phyloP scores from a whole-genome alignment of 2,888 invertebrate species.

The Venusia cambrica region DNA sequence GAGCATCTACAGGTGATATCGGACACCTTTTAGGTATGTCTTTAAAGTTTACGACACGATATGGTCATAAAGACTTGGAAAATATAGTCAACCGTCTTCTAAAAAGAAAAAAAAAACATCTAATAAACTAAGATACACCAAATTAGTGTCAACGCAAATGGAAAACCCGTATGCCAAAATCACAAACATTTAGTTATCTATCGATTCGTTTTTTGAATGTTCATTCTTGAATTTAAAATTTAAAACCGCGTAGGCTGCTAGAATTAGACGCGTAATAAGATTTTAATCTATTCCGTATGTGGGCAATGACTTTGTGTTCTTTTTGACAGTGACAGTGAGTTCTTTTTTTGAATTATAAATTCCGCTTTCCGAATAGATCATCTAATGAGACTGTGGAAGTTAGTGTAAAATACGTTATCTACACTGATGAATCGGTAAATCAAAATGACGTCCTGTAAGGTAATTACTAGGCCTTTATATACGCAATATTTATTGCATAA shows the following conservation, averaged over 20 bases:
- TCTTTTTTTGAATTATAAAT: conserved; percentile 58
- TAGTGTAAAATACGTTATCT: conserved; percentile 37
- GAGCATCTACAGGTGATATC: conserved; percentile 47
- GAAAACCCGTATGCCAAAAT: conserved; percentile 71
- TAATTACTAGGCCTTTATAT: conserved; percentile 57
- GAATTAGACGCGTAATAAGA: conserved; percentile 67
- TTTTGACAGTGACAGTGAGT: conserved; percentile 70
- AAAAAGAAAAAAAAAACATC: conserved; percentile 54
- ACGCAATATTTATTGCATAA: conserved; percentile 48
- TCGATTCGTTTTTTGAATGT: conserved; percentile 41
- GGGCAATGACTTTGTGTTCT: conserved; percentile 70
- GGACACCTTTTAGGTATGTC: conserved; percentile 47
- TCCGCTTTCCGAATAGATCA: conserved; percentile 57
- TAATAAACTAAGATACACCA: conserved; percentile 63
- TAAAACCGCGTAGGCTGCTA: conserved; percentile 66
- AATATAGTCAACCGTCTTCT: conserved; percentile 49
- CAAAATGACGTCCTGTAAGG: conserved; percentile 52
- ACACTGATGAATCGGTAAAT: conserved; percentile 45
- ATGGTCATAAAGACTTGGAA: conserved; percentile 59
- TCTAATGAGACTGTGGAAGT: conserved; percentile 53
- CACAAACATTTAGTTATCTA: conserved; percentile 40
- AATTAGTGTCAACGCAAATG: conserved; percentile 63
- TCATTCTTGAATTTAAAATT: conserved; percentile 61
- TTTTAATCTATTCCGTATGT: conserved; percentile 66
- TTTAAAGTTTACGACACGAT: conserved; percentile 58